Percentiles rank a stretch among this genome's conserved stretches.
phyloP scores from a whole-genome alignment of 2,888 invertebrate species.

The Hydraecia micacea region DNA sequence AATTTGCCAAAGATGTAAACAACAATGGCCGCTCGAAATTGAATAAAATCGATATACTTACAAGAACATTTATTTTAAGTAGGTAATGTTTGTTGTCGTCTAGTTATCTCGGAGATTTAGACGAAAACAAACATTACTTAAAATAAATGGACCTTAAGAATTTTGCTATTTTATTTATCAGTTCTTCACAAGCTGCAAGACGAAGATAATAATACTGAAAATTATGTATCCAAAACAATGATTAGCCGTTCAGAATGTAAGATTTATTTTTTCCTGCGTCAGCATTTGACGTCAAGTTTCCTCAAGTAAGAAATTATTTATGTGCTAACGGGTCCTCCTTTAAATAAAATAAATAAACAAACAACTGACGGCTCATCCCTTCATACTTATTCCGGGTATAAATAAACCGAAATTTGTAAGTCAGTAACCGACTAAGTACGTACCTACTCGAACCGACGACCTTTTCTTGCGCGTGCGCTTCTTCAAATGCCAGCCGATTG shows the following conservation, averaged over 20 bases:
- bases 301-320: not conserved
- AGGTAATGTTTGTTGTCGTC: no score
- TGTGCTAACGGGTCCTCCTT: not conserved
- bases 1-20: no score
- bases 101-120: no score
- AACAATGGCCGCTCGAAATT: no score
- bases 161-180: constrained; percentile 8
- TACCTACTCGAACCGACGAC: constrained; percentile 72
- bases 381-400: constrained; percentile 54
- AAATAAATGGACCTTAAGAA: no score
- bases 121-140: no score
- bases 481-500: constrained; percentile 83
- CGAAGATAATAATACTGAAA: not conserved
- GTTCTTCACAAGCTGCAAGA: no score
- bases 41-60: no score
- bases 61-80: no score
- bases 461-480: constrained; percentile 75
- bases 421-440: constrained; percentile 75
- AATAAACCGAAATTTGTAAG: constrained; percentile 69
- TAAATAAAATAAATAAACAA: constrained; percentile 42
- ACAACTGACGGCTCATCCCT: constrained; percentile 26
- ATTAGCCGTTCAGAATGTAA: not conserved
- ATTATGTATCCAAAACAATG: not conserved
- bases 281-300: not conserved
- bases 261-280: not conserved